These are phyloP conservation scores for Drosophila leontia DNA, from an alignment of 1,140 invertebrate genomes.

Conservation along the genomic window DNA sequence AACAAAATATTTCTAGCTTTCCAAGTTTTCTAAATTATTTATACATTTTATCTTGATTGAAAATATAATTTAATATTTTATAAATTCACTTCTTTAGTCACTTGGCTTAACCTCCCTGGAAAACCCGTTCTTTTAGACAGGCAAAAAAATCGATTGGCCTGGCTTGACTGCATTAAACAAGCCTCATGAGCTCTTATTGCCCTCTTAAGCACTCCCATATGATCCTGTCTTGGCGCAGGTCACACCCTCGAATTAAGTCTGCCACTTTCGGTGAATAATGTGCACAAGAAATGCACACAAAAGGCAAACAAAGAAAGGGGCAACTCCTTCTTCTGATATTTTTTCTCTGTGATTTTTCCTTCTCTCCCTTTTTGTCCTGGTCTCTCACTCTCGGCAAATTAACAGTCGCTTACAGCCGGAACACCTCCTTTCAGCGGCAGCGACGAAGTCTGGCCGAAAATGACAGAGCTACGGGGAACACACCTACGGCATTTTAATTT, in stretches of 20 bases:
- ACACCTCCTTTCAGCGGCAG: constrained; percentile 74
- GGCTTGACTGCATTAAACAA: constrained; percentile 38
- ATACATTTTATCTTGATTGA: not conserved
- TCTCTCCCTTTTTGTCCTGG: constrained; percentile 14
- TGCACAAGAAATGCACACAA: constrained; percentile 34
- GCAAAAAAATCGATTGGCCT: constrained; percentile 32
- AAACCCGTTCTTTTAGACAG: constrained; percentile 28
- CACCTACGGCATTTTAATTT: constrained; percentile 76
- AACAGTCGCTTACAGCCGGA: constrained; percentile 75
- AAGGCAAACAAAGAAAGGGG: constrained; percentile 46
- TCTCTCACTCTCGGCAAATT: constrained; percentile 59
- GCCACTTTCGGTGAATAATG: constrained; percentile 77
- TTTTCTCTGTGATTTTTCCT: not conserved
- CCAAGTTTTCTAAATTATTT: not conserved
- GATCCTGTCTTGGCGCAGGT: constrained; percentile 63
- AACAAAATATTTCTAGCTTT: no score
- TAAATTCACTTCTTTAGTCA: not conserved
- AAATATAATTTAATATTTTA: not conserved
- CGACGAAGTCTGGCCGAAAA: constrained; percentile 35
- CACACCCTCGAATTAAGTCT: constrained; percentile 75
- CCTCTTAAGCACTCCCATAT: constrained; percentile 57
- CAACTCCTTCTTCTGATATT: constrained; percentile 27
- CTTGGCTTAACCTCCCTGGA: not conserved
- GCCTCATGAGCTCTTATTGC: constrained; percentile 51
- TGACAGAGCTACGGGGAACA: constrained; percentile 63